Conservation (phyloP, 2,113 vertebrate genomes). For the Melanerpes formicivorus region DNA sequence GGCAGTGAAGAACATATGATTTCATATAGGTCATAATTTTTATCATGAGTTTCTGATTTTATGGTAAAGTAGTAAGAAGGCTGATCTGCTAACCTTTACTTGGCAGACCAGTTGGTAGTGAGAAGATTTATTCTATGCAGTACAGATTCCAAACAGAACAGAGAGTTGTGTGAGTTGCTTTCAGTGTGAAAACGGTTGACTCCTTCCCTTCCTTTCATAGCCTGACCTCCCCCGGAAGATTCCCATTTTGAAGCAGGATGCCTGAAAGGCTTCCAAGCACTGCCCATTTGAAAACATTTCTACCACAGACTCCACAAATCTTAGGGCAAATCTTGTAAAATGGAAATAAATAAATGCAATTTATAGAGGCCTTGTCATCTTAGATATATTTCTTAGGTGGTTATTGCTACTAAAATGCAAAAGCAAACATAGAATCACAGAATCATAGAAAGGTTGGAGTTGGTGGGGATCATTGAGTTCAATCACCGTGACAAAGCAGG, state of each 20-base stretch:
- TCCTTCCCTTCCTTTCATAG: background rate
- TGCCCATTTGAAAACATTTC: background rate
- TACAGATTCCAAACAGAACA: background rate
- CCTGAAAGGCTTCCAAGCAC: background rate
- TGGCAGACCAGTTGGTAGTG: background rate
- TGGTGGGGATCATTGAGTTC: too few species aligned
- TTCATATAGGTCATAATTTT: background rate
- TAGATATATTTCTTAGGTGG: background rate
- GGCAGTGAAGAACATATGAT: background rate
- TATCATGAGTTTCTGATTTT: background rate
- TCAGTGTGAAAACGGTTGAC: background rate
- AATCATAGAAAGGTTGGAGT: too few species aligned
- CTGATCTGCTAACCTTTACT: background rate
- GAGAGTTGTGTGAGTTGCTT: background rate
- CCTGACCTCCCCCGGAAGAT: background rate
- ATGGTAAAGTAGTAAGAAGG: background rate
- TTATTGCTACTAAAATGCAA: background rate
- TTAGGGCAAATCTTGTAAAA: background rate
- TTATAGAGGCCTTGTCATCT: background rate
- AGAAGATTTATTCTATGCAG: background rate
- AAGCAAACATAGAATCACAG: too few species aligned
- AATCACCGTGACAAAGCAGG: too few species aligned
- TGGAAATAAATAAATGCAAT: background rate
- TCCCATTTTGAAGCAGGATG: background rate
- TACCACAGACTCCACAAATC: background rate